Evolutionary conservation across 1,140 invertebrate genomes (phyloP), one percentile per base, ranked within the genome.

Genomic region (Rhyzopertha dominica): DNA sequence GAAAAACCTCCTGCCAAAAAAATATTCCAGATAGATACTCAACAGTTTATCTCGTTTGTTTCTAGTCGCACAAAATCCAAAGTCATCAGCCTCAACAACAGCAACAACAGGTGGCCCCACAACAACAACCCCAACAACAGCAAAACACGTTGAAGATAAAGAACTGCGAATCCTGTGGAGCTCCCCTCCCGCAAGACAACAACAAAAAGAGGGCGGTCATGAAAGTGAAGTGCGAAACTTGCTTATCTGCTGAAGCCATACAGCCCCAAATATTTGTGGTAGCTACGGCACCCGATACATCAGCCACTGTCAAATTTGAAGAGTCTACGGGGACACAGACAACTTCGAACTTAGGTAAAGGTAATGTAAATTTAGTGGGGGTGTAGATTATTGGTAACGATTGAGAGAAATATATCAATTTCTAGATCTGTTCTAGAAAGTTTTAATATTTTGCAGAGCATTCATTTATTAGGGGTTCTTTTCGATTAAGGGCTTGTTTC

Each of bases 251-350:
- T 2, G 65, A 67, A 46, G 53, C 63, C 0, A 67, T 74, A 34
- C 56, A 69, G 41, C 61, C 72, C 22, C 72, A 76, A 29, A 77
- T 82, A 47, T 80, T 80, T 61, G 78, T 81, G 5, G 71, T 66
- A 1, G 58, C 63, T 1, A 54, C 65, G 4, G 62, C 77, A 10
- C 68, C 77, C n/a, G 79, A 81, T 51, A 74, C 77, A 64, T 75
- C 59, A 63, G 70, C 13, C 66, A 72, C 56, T 70, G 73, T 67
- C 61, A 78, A 69, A 67, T 78, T 58, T 63, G 74, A 59, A 67
- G 73, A 63, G 50, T 64, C 44, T 40, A 67, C 38, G 23, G 49
- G 68, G 59, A 49, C 68, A 51, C 58, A 63, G 59, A 36, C 68
- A 65, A 56, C 53, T 47, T 28, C 36, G 54, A 30, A 36, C 56